phyloP scores from a whole-genome alignment of 2,888 invertebrate species.

The Tridacna gigas region DNA sequence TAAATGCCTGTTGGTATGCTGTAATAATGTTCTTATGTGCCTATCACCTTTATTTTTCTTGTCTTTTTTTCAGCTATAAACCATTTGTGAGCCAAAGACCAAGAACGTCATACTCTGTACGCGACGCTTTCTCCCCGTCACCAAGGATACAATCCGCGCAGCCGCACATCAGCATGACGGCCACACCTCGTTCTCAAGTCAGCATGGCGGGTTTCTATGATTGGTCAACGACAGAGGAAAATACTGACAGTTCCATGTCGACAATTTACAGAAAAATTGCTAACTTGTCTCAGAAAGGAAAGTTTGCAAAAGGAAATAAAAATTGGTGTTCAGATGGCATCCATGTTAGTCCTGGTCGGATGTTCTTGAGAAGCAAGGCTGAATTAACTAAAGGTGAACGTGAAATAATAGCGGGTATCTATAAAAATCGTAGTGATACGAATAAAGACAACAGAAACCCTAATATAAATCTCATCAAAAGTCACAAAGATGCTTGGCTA shows the following conservation, averaged over 20 bases:
- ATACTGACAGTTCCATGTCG: slow-evolving; percentile 67
- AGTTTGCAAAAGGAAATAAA: slow-evolving; percentile 44
- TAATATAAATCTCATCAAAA: slow-evolving; percentile 61
- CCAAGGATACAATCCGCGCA: slow-evolving; percentile 68
- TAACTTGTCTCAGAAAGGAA: slow-evolving; percentile 40
- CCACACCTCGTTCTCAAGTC: slow-evolving; percentile 70
- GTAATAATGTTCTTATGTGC: no score
- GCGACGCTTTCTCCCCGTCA: slow-evolving; percentile 69
- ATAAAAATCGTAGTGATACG: slow-evolving; percentile 75
- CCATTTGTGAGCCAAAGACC: slow-evolving; percentile 61
- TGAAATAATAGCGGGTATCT: slow-evolving; percentile 79
- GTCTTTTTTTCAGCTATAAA: slow-evolving; percentile 44
- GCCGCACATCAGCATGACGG: slow-evolving; percentile 56
- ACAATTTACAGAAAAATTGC: slow-evolving; percentile 76
- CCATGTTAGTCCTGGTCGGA: slow-evolving; percentile 70
- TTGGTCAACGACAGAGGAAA: slow-evolving; percentile 69
- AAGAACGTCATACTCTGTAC: slow-evolving; percentile 64
- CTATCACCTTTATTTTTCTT: no score
- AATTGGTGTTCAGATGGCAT: slow-evolving; percentile 64
- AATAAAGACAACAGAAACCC: slow-evolving; percentile 53
- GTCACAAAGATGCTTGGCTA: slow-evolving; percentile 78
- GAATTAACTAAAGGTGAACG: slow-evolving; percentile 78
- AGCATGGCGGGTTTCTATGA: slow-evolving; percentile 77
- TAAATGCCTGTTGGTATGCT: no score
- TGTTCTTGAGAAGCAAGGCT: slow-evolving; percentile 77